Evolutionary conservation across 2,797 vertebrate species (phyloP).

Genomic region (Microctenopoma stevenorrisi): DNA sequence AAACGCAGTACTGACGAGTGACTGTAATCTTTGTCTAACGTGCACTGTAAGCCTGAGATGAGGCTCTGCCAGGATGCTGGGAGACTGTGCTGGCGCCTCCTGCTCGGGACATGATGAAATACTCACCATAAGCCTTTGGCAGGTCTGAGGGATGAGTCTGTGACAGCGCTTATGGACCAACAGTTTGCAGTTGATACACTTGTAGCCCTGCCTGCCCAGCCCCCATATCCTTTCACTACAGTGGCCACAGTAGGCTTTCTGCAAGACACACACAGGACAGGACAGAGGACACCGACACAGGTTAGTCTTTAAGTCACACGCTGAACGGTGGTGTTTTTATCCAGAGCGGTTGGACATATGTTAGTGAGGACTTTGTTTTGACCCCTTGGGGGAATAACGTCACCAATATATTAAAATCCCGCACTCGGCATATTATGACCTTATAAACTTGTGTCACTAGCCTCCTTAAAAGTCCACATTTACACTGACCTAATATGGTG

Average conservation of each 20-base stretch:
- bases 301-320: slow-evolving; percentile 19
- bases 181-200: slow-evolving; percentile 98
- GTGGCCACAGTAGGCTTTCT: slow-evolving; percentile 97
- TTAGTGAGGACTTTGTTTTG: too few relatives aligned
- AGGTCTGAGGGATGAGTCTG: slow-evolving; percentile 93
- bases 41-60: not conserved
- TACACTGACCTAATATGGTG: too few relatives aligned
- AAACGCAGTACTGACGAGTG: not conserved
- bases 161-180: slow-evolving; percentile 99
- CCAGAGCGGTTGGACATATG: too few relatives aligned
- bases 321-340: not conserved
- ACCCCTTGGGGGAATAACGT: too few relatives aligned
- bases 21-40: not conserved
- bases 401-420: too few relatives aligned
- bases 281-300: not conserved
- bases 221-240: slow-evolving; percentile 99
- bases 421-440: too few relatives aligned
- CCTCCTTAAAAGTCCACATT: too few relatives aligned
- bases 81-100: not conserved
- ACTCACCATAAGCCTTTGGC: slow-evolving; percentile 99
- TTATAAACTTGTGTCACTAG: too few relatives aligned
- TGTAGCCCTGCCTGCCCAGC: slow-evolving; percentile 95
- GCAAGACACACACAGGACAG: slow-evolving; percentile 46
- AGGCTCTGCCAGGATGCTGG: not conserved
- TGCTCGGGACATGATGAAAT: not conserved